A percentile compares a stretch with the other conserved stretches of the same genome.
phyloP scores from a whole-genome alignment of 53 echinoderm and acorn worm genomes.

The Luidia sarsii region DNA sequence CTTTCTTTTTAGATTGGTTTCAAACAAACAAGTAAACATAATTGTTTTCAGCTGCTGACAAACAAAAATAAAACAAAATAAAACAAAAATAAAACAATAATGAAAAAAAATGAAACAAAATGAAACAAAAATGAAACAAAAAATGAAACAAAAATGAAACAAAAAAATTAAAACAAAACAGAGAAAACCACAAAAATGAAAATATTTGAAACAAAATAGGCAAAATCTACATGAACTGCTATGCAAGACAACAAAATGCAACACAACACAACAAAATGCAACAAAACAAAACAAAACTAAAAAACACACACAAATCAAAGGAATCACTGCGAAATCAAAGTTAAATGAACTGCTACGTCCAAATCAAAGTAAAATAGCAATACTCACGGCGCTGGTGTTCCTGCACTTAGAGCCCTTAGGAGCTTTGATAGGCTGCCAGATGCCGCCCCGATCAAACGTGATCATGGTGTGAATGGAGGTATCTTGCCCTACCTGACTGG shows the following conservation, averaged over 20 bases:
- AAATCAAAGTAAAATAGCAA: not conserved
- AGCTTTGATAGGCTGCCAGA: conserved; percentile 73
- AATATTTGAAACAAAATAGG: not conserved
- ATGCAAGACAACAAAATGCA: too few relatives aligned
- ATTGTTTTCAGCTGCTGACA: too few relatives aligned
- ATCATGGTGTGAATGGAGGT: conserved; percentile 74
- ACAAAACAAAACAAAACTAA: not conserved
- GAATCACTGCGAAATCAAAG: not conserved
- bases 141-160: too few relatives aligned
- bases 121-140: too few relatives aligned
- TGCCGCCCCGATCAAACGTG: conserved; percentile 89
- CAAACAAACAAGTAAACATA: too few relatives aligned
- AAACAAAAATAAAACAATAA: too few relatives aligned
- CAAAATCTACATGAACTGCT: not conserved
- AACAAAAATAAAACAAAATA: too few relatives aligned
- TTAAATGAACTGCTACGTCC: not conserved
- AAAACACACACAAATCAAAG: too few relatives aligned
- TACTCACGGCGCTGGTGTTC: conserved; percentile 19
- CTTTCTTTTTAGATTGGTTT: too few relatives aligned
- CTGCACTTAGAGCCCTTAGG: conserved; percentile 54
- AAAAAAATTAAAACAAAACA: too few relatives aligned
- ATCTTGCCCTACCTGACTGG: conserved; percentile 75
- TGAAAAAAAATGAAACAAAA: too few relatives aligned
- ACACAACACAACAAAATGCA: not conserved
- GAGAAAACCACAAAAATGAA: not conserved